phyloP scores from a whole-genome alignment of 2,888 invertebrate genomes.

The Endomychus coccineus region DNA sequence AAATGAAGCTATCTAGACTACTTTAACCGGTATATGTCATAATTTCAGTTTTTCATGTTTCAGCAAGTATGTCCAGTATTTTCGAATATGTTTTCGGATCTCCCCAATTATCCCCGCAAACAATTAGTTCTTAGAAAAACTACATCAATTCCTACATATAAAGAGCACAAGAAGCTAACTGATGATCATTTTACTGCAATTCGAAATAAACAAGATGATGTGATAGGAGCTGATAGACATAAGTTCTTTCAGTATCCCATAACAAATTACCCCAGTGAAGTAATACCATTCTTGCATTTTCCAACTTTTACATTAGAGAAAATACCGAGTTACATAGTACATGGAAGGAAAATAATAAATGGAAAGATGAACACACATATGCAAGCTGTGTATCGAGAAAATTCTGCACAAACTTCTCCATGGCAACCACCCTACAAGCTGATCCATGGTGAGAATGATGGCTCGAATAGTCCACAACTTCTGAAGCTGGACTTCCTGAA shows the following conservation, averaged over 20 bases:
- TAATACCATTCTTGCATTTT: conserved; percentile 23
- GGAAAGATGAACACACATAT: conserved; percentile 40
- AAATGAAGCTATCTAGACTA: no score
- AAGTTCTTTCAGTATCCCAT: conserved; percentile 29
- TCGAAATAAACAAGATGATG: conserved; percentile 21
- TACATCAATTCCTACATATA: conserved; percentile 24
- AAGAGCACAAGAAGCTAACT: conserved; percentile 36
- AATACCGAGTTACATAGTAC: conserved; percentile 8
- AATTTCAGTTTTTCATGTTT: no score
- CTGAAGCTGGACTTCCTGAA: conserved; percentile 51
- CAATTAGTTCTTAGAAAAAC: conserved; percentile 42
- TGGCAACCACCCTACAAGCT: conserved; percentile 63
- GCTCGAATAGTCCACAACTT: conserved; percentile 54
- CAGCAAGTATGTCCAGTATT: conserved; percentile 52
- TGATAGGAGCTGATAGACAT: conserved; percentile 29
- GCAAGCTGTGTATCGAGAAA: conserved; percentile 68
- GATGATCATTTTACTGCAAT: conserved; percentile 30
- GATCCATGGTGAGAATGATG: conserved; percentile 38
- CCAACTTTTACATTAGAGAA: conserved; percentile 27
- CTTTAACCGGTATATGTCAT: no score
- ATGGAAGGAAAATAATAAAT: neutral
- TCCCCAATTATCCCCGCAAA: conserved; percentile 45
- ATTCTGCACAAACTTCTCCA: conserved; percentile 68
- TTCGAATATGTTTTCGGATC: conserved; percentile 54
- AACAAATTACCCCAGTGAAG: conserved; percentile 24